Percentiles rank a stretch among this genome's conserved stretches.
phyloP scores from a whole-genome alignment of 2,797 vertebrate species.

The Furcifer pardalis region DNA sequence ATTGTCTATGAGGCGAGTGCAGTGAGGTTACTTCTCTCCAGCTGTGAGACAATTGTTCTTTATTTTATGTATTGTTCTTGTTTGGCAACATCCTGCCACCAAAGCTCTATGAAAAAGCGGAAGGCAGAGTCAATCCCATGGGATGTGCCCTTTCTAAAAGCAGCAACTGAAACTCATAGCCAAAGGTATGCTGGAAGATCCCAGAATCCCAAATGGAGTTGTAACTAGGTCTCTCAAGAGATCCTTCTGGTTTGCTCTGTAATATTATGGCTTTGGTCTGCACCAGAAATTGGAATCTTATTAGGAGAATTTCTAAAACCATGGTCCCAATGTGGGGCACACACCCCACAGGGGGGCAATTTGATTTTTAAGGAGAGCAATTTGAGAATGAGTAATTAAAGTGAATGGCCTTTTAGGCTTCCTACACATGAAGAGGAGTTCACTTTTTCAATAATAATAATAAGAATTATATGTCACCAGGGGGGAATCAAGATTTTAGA shows the following conservation, averaged over 20 bases:
- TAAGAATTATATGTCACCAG: too few species aligned
- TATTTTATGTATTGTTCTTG: conserved; percentile 5
- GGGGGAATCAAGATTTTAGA: too few species aligned
- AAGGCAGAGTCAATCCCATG: background rate
- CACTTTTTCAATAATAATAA: too few species aligned
- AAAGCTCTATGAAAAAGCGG: background rate
- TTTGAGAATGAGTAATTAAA: too few species aligned
- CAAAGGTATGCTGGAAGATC: background rate
- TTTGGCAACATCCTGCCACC: background rate
- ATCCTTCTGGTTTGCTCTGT: background rate
- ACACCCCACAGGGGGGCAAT: too few species aligned
- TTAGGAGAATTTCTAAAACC: background rate
- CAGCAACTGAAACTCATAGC: background rate
- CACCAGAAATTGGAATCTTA: background rate
- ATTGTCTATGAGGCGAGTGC: conserved; percentile 13
- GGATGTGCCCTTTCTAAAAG: background rate
- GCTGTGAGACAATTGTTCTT: background rate
- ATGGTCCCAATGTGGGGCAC: too few species aligned
- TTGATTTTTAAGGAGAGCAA: too few species aligned
- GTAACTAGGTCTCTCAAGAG: background rate
- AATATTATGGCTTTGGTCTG: background rate
- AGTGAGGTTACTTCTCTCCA: conserved; percentile 16
- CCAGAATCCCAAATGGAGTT: background rate
- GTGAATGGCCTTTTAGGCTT: too few species aligned
- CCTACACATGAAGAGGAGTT: too few species aligned